Evolutionary conservation across 2,113 vertebrate genomes (phyloP).

Genomic region (Candoia aspera): DNA sequence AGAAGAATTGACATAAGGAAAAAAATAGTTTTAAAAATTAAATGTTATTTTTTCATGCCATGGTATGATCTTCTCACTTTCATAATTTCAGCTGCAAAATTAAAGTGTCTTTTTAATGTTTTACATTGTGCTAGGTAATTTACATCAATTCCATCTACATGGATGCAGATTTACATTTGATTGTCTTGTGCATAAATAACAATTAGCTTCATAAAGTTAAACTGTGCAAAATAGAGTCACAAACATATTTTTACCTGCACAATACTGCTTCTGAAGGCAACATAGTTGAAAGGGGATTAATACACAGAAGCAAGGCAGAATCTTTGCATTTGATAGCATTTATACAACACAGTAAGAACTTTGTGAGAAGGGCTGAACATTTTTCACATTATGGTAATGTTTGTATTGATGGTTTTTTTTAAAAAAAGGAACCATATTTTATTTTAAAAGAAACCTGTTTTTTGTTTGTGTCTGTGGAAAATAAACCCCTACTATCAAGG

Average conservation of each 20-base stretch:
- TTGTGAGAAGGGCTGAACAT: conserved; percentile 80
- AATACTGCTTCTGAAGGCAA: conserved; percentile 78
- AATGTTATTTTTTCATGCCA: conserved; percentile 66
- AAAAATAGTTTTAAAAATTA: conserved; percentile 44
- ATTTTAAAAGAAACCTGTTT: conserved; percentile 72
- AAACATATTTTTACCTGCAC: conserved; percentile 76
- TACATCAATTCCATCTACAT: conserved; percentile 68
- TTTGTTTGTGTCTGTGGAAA: conserved; percentile 71
- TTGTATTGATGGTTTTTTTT: conserved; percentile 21
- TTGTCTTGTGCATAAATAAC: conserved; percentile 83
- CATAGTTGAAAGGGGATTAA: conserved; percentile 71
- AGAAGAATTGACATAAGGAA: conserved; percentile 56
- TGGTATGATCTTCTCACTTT: conserved; percentile 55
- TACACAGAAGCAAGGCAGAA: conserved; percentile 74
- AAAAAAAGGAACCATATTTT: conserved; percentile 74
- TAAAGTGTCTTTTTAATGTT: conserved; percentile 69
- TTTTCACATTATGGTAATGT: conserved; percentile 41
- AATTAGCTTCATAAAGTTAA: conserved; percentile 71
- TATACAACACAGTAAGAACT: conserved; percentile 74
- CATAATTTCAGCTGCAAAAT: conserved; percentile 58
- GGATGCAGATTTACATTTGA: conserved; percentile 75
- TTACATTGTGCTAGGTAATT: conserved; percentile 75
- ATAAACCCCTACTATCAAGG: conserved; percentile 81
- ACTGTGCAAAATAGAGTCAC: conserved; percentile 77
- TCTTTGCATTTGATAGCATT: conserved; percentile 77